Evolutionary conservation across 2,113 vertebrate species (phyloP).

Genomic region (Amazona guildingii): DNA sequence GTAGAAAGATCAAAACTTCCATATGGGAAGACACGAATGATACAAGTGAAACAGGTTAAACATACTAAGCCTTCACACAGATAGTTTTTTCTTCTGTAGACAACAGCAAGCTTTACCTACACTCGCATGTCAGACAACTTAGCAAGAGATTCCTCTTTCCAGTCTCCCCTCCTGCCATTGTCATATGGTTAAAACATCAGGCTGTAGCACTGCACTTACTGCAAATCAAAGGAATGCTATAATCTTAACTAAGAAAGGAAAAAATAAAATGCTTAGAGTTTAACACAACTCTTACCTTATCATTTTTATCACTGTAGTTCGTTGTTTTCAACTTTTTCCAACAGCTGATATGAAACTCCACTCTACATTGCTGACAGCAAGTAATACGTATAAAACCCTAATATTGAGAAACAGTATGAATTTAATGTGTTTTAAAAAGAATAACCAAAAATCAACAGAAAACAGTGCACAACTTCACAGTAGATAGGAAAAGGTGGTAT

Average conservation of each 20-base stretch:
- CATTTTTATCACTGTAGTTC: constrained; percentile 84
- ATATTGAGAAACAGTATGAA: background rate
- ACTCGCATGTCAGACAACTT: background rate
- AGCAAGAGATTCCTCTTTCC: background rate
- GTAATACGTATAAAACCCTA: constrained; percentile 90
- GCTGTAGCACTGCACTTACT: background rate
- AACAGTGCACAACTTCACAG: background rate
- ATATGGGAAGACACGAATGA: background rate
- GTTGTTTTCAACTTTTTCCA: constrained; percentile 90
- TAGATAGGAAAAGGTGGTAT: background rate
- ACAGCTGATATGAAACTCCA: constrained; percentile 92
- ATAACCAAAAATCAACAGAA: background rate
- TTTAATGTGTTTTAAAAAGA: background rate
- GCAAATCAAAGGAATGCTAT: background rate
- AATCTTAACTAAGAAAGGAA: background rate
- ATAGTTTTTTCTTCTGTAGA: background rate
- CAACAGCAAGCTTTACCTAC: background rate
- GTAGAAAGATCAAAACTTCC: background rate
- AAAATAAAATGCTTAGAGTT: background rate
- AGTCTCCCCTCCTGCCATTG: background rate
- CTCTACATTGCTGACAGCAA: constrained; percentile 86
- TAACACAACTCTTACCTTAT: constrained; percentile 82
- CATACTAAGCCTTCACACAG: background rate
- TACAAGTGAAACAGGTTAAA: background rate
- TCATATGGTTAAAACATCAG: background rate